A percentile compares a stretch with the other conserved stretches of the same genome.
Conservation (phyloP, 2,888 invertebrate genomes). For the Cheilosia vulpina region DNA sequence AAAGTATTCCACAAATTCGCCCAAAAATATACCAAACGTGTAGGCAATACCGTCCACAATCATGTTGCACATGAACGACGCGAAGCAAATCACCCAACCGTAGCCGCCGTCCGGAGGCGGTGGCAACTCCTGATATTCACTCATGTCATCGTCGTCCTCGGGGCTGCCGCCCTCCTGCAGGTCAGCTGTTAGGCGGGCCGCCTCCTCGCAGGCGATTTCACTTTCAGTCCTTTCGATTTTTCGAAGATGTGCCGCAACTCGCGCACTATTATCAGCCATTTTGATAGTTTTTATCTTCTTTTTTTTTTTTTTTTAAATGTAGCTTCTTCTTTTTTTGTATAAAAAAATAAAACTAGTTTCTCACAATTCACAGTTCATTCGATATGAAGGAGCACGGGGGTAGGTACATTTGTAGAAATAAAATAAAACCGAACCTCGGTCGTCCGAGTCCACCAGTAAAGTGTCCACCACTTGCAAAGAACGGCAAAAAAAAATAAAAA, state of each 20-base stretch:
- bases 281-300: constrained; percentile 18
- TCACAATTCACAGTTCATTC: constrained; percentile 67
- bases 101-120: constrained; percentile 96
- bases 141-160: constrained; percentile 87
- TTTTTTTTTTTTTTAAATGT: constrained; percentile 20
- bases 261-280: constrained; percentile 79
- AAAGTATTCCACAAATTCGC: constrained; percentile 91
- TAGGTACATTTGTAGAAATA: constrained; percentile 35
- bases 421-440: constrained; percentile 20
- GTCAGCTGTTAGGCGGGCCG: constrained; percentile 89
- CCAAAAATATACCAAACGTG: constrained; percentile 97
- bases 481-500: not conserved
- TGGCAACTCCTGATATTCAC: constrained; percentile 91
- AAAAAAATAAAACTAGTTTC: constrained; percentile 60
- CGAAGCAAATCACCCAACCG: constrained; percentile 97
- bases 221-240: constrained; percentile 89
- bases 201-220: constrained; percentile 93
- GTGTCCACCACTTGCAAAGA: constrained; percentile 9
- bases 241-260: constrained; percentile 81
- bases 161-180: constrained; percentile 85
- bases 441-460: constrained; percentile 21
- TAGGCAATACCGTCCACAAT: constrained; percentile 99
- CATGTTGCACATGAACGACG: constrained; percentile 98
- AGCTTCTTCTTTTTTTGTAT: constrained; percentile 23
- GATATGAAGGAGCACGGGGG: constrained; percentile 64